Conservation (phyloP, 1,140 invertebrate species). For the Nephotettix cincticeps region DNA sequence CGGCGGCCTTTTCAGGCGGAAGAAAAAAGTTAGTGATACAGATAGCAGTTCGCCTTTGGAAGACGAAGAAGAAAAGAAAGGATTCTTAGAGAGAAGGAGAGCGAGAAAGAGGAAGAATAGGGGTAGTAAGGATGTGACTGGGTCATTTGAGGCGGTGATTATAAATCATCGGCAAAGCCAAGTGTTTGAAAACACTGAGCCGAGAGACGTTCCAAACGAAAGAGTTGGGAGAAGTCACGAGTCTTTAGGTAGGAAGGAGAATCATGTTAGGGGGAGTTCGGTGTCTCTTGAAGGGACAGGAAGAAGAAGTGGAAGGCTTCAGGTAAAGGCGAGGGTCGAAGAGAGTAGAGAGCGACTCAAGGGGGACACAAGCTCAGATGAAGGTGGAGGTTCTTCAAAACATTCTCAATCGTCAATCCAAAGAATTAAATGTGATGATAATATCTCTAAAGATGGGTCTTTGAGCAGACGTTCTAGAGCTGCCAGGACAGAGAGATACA, state of each 20-base stretch:
- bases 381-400: constrained; percentile 53
- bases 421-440: constrained; percentile 65
- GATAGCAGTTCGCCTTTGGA: constrained; percentile 57
- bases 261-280: constrained; percentile 46
- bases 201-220: constrained; percentile 26
- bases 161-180: constrained; percentile 18
- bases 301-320: constrained; percentile 51
- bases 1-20: constrained; percentile 65
- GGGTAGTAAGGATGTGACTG: constrained; percentile 39
- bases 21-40: constrained; percentile 55
- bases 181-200: not conserved
- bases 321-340: constrained; percentile 61
- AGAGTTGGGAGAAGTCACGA: constrained; percentile 36
- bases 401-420: constrained; percentile 46
- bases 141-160: constrained; percentile 31
- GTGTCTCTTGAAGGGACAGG: constrained; percentile 53
- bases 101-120: constrained; percentile 32
- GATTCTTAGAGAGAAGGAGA: constrained; percentile 33
- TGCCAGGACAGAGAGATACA: constrained; percentile 74
- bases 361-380: constrained; percentile 69
- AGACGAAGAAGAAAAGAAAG: constrained; percentile 53
- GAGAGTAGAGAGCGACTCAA: constrained; percentile 60
- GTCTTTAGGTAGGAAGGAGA: constrained; percentile 27
- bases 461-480: constrained; percentile 57
- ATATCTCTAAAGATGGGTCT: constrained; percentile 56